A percentile compares a stretch with the other conserved stretches of the same genome.
Conservation (phyloP, 1,140 invertebrate genomes). For the Oedothorax gibbosus region DNA sequence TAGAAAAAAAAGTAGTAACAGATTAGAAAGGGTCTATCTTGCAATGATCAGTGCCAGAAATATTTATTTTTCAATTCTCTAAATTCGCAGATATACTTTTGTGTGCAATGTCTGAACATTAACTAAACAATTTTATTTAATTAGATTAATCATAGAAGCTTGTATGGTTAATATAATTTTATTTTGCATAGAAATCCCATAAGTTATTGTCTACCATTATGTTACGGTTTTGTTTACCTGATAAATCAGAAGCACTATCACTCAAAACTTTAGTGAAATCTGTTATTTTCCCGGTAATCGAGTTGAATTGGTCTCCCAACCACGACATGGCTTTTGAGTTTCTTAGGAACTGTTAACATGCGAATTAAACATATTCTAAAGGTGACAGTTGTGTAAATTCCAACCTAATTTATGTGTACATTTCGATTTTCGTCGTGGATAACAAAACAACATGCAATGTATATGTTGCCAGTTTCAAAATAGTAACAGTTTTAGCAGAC, state of each 20-base stretch:
- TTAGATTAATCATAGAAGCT: background rate
- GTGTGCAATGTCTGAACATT: background rate
- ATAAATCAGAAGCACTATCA: background rate
- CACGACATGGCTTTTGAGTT: constrained; percentile 37
- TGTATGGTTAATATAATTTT: background rate
- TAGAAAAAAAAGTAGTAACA: too few species aligned
- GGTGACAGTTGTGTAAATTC: too few species aligned
- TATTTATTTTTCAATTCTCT: background rate
- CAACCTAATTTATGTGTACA: too few species aligned
- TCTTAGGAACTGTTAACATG: too few species aligned
- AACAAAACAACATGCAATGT: too few species aligned
- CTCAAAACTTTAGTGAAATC: constrained; percentile 46
- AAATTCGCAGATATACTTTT: background rate
- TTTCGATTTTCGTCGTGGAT: too few species aligned
- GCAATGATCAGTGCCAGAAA: too few species aligned
- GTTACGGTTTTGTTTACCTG: constrained; percentile 5
- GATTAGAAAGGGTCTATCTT: too few species aligned
- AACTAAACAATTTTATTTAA: background rate
- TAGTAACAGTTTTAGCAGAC: too few species aligned
- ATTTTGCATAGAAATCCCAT: background rate
- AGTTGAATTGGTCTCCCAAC: constrained; percentile 48
- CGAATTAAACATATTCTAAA: constrained; percentile 1
- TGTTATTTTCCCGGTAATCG: constrained; percentile 44
- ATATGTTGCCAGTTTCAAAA: too few species aligned
- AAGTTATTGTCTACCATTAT: background rate